These are phyloP conservation scores for Leptatherina wallacei DNA, from an alignment of 2,797 vertebrate genomes.

Conservation along the genomic window DNA sequence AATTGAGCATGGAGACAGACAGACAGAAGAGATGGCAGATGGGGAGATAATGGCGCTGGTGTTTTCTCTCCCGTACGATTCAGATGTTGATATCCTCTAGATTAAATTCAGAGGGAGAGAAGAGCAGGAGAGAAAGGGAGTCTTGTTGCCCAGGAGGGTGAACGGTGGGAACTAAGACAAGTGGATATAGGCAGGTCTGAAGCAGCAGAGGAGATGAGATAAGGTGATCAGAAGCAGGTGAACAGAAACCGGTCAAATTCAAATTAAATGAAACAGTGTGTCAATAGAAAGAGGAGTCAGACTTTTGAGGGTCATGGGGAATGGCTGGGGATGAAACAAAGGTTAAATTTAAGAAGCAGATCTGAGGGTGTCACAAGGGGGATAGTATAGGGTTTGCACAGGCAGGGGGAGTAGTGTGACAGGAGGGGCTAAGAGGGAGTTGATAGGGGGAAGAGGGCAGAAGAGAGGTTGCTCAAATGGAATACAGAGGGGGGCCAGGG, in stretches of 20 bases:
- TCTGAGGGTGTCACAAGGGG: neutral
- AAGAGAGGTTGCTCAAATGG: constrained; percentile 25
- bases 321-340: constrained; percentile 3
- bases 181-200: constrained; percentile 24
- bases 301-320: constrained; percentile 22
- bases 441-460: constrained; percentile 29
- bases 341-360: constrained; percentile 1
- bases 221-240: constrained; percentile 9
- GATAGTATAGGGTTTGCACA: neutral
- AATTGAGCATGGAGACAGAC: constrained; percentile 24
- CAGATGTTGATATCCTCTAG: constrained; percentile 55
- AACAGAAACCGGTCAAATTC: constrained; percentile 2
- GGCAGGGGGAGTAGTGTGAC: constrained; percentile 13
- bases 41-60: constrained; percentile 78
- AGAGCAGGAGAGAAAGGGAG: neutral
- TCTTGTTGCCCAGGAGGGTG: neutral
- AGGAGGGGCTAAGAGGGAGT: constrained; percentile 41
- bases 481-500: constrained; percentile 42
- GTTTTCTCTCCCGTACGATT: constrained; percentile 59
- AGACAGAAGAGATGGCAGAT: constrained; percentile 56
- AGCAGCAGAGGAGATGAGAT: constrained; percentile 17
- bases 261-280: neutral
- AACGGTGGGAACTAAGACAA: neutral
- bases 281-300: constrained; percentile 1
- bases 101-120: constrained; percentile 38